Base-by-base conservation (phyloP, 2,888 invertebrate species). In the Crepidodera aurea region DNA sequence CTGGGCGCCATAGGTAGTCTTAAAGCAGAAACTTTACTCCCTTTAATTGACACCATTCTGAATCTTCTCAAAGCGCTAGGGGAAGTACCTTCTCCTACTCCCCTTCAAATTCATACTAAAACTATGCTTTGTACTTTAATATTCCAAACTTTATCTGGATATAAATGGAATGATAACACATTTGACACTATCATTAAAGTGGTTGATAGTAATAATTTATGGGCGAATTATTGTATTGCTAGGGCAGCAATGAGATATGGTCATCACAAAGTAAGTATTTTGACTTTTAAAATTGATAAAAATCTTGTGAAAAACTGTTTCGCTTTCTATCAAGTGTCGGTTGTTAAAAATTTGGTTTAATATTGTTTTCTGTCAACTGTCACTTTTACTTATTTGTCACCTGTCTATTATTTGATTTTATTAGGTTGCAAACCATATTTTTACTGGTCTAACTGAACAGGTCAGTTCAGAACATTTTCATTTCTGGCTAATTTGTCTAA, bases 211-310 rank as follows among this genome's bases (percentile, higher is more conserved):
- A 86, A 88, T 0, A 90, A 92, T 73, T 86, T 90, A 1, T 95
- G 95, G 93, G 88, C 91, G 3, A 90, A 92, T 73, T 97, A 95
- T 79, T 86, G 93, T 66, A 90, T 96, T 44, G 94, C 91, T 0
- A 85, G 96, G 56, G 92, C 94, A 10, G 94, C 94, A 0, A 87
- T 94, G 13, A 86, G 95, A 84, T 92, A 88, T 73, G 88, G 90
- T 1, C 90, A 90, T 75, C 89, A 89, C 75, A 79, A 82, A 15
- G 44, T 59, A 51, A 39, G 22, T 34, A 16, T n/a, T n/a, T 8
- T 37, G n/a, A 12, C n/a, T 37, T 37, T 27, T 27, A 6, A 27
- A 6, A 27, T 27, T 27, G 27, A n/a, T n/a, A n/a, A n/a, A 25
- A 25, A 25, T 25, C 7, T 3, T 25, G 3, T 25, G 6, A 6